Base-by-base conservation (phyloP, 2,113 vertebrate species). In the Lepus europaeus region DNA sequence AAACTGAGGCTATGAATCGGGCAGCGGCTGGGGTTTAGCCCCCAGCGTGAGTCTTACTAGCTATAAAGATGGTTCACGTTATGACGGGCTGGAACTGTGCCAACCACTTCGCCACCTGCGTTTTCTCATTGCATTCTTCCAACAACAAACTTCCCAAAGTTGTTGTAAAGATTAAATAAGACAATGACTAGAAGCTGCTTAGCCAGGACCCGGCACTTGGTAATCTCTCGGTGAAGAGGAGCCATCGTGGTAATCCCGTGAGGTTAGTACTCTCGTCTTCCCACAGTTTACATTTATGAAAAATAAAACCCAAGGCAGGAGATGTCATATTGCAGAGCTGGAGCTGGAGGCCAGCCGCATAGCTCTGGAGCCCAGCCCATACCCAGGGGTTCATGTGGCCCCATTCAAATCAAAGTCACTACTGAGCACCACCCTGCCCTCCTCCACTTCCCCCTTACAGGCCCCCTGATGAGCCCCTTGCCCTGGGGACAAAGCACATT, bases 91-190 rank as follows among this genome's bases (percentile, higher is more conserved):
- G 3, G 27, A 31, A 6, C 8, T 61, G 3, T 45, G 68, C 66
- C 61, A 68, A 73, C 72, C 70, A 53, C 63, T 69, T 9, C 45
- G 27, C 73, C 74, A n/a, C 73, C 69, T 78, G 9, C 59, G 9
- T 69, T 49, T 79, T 79, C 93, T 72, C 89, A 70, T 29, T 88
- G 73, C 53, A 19, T 88, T 45, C 87, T 92, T 86, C 90, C 29
- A 86, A 49, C 72, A 77, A 87, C 36, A 36, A 72, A 39, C 49
- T 29, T 89, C 86, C 33, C 19, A 36, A 59, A n/a, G 70, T 69
- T 78, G 31, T 61, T 80, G 56, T 68, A 33, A 93, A 89, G 27
- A 88, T 85, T 59, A 66, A 86, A 59, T 56, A 77, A 90, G 68
- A 93, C 39, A 90, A 53, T 29, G 61, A 33, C 68, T 87, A 68